Percentiles rank a stretch among this genome's conserved stretches.
Evolutionary conservation across 2,888 invertebrate species (phyloP).

Genomic region (Drosophila subsilvestris): DNA sequence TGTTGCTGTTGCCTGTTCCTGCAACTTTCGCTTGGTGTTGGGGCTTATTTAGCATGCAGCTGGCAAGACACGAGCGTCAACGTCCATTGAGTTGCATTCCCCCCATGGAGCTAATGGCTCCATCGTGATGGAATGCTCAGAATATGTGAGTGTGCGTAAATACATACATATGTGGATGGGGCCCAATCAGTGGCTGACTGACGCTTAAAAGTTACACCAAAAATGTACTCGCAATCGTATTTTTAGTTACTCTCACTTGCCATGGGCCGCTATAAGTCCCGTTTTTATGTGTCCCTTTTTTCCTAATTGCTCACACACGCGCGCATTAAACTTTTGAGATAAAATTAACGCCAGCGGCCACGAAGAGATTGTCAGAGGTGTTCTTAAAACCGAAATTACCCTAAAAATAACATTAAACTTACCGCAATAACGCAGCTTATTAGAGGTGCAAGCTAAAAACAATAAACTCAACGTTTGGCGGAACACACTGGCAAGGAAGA

Average conservation of each 20-base stretch:
- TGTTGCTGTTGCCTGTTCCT: slow-evolving; percentile 16
- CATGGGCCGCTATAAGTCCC: slow-evolving; percentile 11
- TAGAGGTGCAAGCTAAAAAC: neutral
- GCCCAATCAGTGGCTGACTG: slow-evolving; percentile 25
- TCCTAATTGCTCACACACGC: slow-evolving; percentile 48
- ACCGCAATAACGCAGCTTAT: too few relatives aligned
- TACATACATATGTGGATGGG: neutral
- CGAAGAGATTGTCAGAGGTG: neutral
- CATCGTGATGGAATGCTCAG: slow-evolving; percentile 60
- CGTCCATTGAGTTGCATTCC: slow-evolving; percentile 56
- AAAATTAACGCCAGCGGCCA: slow-evolving; percentile 40
- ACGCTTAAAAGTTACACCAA: slow-evolving; percentile 21
- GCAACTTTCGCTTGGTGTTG: slow-evolving; percentile 33
- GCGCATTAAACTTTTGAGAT: slow-evolving; percentile 42
- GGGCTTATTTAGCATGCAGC: slow-evolving; percentile 50
- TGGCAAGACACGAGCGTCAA: slow-evolving; percentile 53
- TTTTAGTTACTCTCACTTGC: slow-evolving; percentile 24
- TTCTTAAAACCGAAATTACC: slow-evolving; percentile 5
- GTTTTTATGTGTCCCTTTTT: neutral
- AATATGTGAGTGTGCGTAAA: neutral
- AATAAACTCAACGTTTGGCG: neutral
- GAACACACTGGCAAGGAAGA: slow-evolving; percentile 4
- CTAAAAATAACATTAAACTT: neutral
- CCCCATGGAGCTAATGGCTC: slow-evolving; percentile 55
- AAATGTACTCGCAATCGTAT: slow-evolving; percentile 9